Evolutionary conservation across 2,888 invertebrate species (phyloP).

Genomic region (Listrodromus nycthemerus): DNA sequence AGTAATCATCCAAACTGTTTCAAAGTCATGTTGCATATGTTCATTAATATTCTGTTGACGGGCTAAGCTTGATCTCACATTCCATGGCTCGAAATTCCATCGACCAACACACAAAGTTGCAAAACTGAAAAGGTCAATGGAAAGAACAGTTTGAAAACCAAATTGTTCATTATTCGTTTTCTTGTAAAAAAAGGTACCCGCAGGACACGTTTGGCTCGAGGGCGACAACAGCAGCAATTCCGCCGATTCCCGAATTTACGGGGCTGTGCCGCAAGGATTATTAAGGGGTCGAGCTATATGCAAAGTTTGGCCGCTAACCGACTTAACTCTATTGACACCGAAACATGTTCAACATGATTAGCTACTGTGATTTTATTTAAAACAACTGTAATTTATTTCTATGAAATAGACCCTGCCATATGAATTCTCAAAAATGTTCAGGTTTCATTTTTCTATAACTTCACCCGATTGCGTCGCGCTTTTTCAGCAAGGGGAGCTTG

Average conservation of each 20-base stretch:
- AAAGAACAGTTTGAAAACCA: not conserved
- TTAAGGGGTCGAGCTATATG: slow-evolving; percentile 93
- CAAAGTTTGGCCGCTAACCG: slow-evolving; percentile 90
- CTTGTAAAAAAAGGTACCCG: slow-evolving; percentile 87
- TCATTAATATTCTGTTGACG: not conserved
- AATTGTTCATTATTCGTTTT: not conserved
- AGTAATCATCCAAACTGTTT: not conserved
- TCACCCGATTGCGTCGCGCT: not conserved
- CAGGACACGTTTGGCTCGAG: slow-evolving; percentile 96
- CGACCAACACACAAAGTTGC: too few relatives aligned
- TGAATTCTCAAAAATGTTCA: not conserved
- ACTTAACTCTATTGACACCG: slow-evolving; percentile 77
- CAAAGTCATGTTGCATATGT: not conserved
- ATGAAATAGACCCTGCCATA: slow-evolving; percentile 16
- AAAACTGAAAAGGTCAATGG: not conserved
- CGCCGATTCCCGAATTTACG: slow-evolving; percentile 94
- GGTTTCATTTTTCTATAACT: not conserved
- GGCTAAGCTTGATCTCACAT: too few relatives aligned
- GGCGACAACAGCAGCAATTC: slow-evolving; percentile 95
- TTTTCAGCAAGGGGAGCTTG: too few relatives aligned
- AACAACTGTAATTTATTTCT: slow-evolving; percentile 30
- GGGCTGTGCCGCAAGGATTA: slow-evolving; percentile 94
- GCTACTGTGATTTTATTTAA: not conserved
- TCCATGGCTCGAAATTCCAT: too few relatives aligned
- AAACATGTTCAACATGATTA: slow-evolving; percentile 62